phyloP scores from a whole-genome alignment of 2,113 vertebrate species.

The Brienomyrus brachyistius region DNA sequence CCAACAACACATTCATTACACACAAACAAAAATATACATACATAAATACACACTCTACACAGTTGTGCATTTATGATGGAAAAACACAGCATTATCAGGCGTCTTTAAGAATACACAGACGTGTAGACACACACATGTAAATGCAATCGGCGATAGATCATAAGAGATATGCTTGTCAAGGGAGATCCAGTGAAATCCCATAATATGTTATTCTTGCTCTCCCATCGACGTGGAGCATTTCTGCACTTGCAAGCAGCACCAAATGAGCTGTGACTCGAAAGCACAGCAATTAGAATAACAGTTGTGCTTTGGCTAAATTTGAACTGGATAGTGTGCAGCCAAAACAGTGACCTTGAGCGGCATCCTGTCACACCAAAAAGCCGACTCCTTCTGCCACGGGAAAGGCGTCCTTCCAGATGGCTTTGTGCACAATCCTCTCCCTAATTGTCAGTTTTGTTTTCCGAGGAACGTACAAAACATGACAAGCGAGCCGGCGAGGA shows the following conservation, averaged over 20 bases:
- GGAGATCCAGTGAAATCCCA: neutral
- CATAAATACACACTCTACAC: neutral
- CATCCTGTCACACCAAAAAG: slow-evolving; percentile 64
- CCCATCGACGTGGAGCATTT: neutral
- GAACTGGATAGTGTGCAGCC: slow-evolving; percentile 59
- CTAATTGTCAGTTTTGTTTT: slow-evolving; percentile 74
- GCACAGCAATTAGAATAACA: slow-evolving; percentile 45
- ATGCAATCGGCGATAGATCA: slow-evolving; percentile 6
- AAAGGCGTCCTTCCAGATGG: slow-evolving; percentile 67
- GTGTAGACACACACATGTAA: neutral
- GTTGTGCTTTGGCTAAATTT: slow-evolving; percentile 39
- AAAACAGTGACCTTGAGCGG: slow-evolving; percentile 65
- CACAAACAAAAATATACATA: neutral
- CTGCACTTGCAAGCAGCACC: slow-evolving; percentile 28
- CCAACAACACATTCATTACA: neutral
- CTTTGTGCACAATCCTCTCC: slow-evolving; percentile 68
- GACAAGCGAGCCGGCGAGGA: slow-evolving; percentile 68
- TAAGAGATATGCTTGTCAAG: neutral
- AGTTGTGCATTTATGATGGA: neutral
- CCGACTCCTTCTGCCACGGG: slow-evolving; percentile 61
- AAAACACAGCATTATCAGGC: slow-evolving; percentile 6
- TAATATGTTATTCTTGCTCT: slow-evolving; percentile 4
- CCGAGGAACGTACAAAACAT: slow-evolving; percentile 65
- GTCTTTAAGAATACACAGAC: slow-evolving; percentile 5
- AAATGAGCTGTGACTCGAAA: slow-evolving; percentile 53